These are phyloP conservation scores for Idris sp. DNA, from an alignment of 1,140 invertebrate species.

Conservation along the genomic window DNA sequence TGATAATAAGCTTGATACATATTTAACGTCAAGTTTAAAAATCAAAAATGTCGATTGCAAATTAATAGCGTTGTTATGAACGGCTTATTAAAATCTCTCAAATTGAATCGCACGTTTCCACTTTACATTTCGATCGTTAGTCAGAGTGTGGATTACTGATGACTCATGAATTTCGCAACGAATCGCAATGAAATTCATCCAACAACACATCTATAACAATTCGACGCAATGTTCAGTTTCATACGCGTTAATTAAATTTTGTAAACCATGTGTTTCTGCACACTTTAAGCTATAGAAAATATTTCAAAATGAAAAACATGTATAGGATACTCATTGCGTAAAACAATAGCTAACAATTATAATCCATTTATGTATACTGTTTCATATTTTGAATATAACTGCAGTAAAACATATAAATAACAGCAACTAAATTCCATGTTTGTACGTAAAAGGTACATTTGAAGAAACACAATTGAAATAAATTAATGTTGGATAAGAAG, in stretches of 20 bases:
- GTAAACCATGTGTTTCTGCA: slow-evolving; percentile 9
- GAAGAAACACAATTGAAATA: no score
- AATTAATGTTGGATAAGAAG: no score
- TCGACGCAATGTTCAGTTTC: slow-evolving; percentile 13
- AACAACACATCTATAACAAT: slow-evolving; percentile 37
- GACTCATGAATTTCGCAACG: slow-evolving; percentile 47
- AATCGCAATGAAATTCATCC: slow-evolving; percentile 29
- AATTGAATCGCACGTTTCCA: slow-evolving; percentile 49
- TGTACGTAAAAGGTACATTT: no score
- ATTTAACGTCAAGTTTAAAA: slow-evolving; percentile 27
- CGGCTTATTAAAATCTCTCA: slow-evolving; percentile 44
- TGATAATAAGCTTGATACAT: slow-evolving; percentile 13
- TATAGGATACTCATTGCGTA: not conserved
- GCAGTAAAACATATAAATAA: no score
- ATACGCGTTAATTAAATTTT: slow-evolving; percentile 51
- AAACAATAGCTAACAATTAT: no score
- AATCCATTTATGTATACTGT: no score
- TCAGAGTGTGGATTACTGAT: slow-evolving; percentile 51
- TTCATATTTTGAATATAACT: no score
- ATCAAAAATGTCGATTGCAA: slow-evolving; percentile 28
- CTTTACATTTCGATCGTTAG: slow-evolving; percentile 44
- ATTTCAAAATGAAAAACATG: slow-evolving; percentile 16
- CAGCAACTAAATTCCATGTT: no score
- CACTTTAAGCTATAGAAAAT: slow-evolving; percentile 33
- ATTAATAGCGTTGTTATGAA: slow-evolving; percentile 41